phyloP scores from a whole-genome alignment of 2,113 vertebrate genomes.

The Protobothrops mucrosquamatus region DNA sequence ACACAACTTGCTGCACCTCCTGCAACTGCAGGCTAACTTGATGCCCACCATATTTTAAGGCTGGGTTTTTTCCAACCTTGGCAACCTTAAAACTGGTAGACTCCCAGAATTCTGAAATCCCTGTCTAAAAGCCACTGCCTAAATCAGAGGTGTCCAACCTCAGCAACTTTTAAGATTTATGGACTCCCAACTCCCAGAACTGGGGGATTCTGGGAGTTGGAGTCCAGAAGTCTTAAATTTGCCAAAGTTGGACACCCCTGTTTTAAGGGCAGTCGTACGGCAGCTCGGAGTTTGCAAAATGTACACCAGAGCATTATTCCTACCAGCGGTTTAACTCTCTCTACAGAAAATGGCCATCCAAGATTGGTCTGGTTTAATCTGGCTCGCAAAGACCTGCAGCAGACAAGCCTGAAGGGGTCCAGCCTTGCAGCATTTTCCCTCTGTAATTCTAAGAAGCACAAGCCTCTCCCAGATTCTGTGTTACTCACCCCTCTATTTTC shows the following conservation, averaged over 20 bases:
- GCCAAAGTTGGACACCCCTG: neutral
- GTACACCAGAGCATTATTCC: too few species aligned
- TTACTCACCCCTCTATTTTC: constrained; percentile 94
- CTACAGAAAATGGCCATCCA: neutral
- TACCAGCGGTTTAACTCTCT: neutral
- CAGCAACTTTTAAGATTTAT: neutral
- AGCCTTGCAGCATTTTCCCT: neutral
- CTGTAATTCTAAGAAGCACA: neutral
- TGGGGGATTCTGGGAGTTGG: neutral
- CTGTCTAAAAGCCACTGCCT: neutral
- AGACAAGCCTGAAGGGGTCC: neutral
- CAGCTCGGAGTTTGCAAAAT: neutral
- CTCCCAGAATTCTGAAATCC: neutral
- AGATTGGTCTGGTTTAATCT: neutral
- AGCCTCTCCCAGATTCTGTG: neutral
- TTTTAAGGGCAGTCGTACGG: neutral
- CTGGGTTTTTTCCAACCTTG: neutral
- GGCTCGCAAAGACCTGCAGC: neutral
- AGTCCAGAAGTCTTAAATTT: neutral
- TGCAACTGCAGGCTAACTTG: neutral
- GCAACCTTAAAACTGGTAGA: neutral
- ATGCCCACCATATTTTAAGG: neutral
- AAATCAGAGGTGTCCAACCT: neutral
- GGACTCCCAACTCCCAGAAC: neutral
- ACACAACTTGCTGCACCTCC: neutral